These are phyloP conservation scores for Xiphydria camelus DNA, from an alignment of 2,888 invertebrate genomes.

Conservation along the genomic window DNA sequence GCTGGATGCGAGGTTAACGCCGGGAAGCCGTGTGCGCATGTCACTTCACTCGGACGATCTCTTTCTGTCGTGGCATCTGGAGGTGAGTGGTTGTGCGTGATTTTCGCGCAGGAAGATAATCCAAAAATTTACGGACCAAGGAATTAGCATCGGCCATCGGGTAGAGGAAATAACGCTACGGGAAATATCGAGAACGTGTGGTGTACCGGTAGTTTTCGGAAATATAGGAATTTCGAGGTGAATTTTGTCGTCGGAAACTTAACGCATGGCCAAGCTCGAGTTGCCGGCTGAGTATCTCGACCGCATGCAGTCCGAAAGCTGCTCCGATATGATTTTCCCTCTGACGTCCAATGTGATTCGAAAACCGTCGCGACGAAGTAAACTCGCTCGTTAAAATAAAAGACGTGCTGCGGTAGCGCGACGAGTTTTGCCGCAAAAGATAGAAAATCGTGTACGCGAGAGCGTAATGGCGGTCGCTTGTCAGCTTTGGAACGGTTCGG, in stretches of 20 bases:
- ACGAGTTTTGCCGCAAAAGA: too few species aligned
- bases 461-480: conserved; percentile 52
- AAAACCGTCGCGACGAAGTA: too few species aligned
- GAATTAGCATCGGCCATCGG: conserved; percentile 39
- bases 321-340: too few species aligned
- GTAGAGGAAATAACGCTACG: conserved; percentile 39
- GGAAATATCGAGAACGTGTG: conserved; percentile 30
- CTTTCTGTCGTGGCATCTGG: conserved; percentile 57
- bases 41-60: conserved; percentile 51
- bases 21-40: conserved; percentile 51
- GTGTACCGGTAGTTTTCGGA: conserved; percentile 41
- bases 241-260: conserved; percentile 12
- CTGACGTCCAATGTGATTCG: too few species aligned
- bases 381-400: too few species aligned
- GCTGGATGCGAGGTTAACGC: conserved; percentile 38
- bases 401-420: too few species aligned
- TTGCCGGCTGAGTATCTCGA: too few species aligned
- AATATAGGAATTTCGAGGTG: too few species aligned
- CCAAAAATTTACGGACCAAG: conserved; percentile 35
- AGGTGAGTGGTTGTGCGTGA: conserved; percentile 55
- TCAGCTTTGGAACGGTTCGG: too few species aligned
- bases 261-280: conserved; percentile 26
- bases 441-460: too few species aligned
- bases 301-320: too few species aligned
- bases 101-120: conserved; percentile 36